Base-by-base conservation (phyloP, 2,888 invertebrate species). In the Drosophila seclusa region DNA sequence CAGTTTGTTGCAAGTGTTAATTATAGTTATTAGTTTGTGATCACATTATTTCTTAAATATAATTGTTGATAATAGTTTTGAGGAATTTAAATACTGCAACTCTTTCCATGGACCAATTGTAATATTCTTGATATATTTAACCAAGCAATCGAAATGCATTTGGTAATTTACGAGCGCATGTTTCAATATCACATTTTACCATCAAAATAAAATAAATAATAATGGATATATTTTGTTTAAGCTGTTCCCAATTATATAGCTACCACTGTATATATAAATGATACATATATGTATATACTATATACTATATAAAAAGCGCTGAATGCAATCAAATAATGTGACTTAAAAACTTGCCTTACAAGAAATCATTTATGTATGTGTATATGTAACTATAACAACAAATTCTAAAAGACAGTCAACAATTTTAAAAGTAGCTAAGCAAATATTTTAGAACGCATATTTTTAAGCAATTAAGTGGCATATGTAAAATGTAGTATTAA, bases 281-380 rank as follows among this genome's bases (percentile, higher is more conserved):
- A 45, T 45, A 24, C 0, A 7, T 45, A 16, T 16, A 8, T 42
- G 21, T 42, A 42, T 13, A 21, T 42, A 42, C 21, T 13, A 21
- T 45, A 21, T 45, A 45, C 45, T 13, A 45, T 45, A 24, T 73
- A 58, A 71, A 84, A 72, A 16, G 62, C 72, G 87, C 83, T 68
- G 70, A 59, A 78, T 84, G 87, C 83, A 87, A 83, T 87, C 87
- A 45, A 83, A 73, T 38, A 76, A 77, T 71, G 82, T 84, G 87
- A 84, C 87, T 84, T 84, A 68, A 68, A 69, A 73, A 62, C 74
- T 79, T 74, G 83, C 83, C 83, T 86, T 86, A 83, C 32, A 78
- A 83, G 13, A 72, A 83, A 81, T 65, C 58, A 75, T 74, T 76
- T 64, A 52, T 49, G 52, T 61, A 52, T 55, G 52, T 71, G 55